These are phyloP conservation scores for Takifugu bimaculatus DNA, from an alignment of 2,113 vertebrate genomes.

Conservation along the genomic window DNA sequence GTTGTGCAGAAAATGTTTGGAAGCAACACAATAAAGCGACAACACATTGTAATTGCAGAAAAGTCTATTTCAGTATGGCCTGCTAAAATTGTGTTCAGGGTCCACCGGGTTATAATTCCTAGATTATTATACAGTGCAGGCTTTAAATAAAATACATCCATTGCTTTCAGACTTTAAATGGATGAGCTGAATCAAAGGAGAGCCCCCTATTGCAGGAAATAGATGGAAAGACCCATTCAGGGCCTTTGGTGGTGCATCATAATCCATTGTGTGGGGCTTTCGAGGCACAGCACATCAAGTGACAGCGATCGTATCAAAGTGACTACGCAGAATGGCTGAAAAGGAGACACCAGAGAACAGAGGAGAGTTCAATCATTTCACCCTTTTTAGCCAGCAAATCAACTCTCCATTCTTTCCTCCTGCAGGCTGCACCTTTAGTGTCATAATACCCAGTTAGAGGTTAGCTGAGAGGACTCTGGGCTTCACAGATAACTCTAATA, in stretches of 20 bases:
- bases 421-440: conserved; percentile 42
- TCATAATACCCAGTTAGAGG: conserved; percentile 36
- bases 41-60: neutral
- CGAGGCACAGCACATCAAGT: conserved; percentile 38
- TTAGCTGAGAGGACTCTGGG: conserved; percentile 4
- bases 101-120: conserved; percentile 18
- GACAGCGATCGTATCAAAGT: conserved; percentile 70
- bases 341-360: conserved; percentile 61
- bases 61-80: neutral
- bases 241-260: conserved; percentile 55
- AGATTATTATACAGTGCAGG: conserved; percentile 15
- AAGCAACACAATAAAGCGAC: neutral
- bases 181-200: conserved; percentile 28
- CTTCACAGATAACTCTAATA: conserved; percentile 29
- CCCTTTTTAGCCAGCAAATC: conserved; percentile 43
- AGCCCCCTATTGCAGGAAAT: conserved; percentile 40
- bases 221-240: conserved; percentile 48
- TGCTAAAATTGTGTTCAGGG: too few relatives aligned
- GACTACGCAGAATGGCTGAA: conserved; percentile 56
- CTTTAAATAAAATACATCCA: conserved; percentile 39
- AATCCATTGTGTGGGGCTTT: conserved; percentile 60
- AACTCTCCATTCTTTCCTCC: conserved; percentile 57
- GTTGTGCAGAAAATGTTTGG: conserved; percentile 8
- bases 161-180: conserved; percentile 25
- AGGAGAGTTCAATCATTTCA: conserved; percentile 65